Conservation (phyloP, 2,797 vertebrate genomes). For the Onychomys torridus region DNA sequence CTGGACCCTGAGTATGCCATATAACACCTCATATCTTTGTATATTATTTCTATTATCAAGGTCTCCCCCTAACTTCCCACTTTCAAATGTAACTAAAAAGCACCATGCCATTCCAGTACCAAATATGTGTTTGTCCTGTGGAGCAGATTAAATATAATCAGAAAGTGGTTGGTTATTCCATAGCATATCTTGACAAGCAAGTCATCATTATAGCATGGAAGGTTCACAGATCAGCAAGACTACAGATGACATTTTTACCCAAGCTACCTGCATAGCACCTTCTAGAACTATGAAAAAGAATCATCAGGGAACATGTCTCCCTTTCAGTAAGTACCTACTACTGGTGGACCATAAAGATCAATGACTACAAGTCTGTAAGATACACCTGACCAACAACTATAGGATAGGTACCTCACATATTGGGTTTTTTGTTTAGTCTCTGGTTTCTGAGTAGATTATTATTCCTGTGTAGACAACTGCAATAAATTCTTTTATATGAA, state of each 20-base stretch:
- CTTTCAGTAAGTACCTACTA: neutral
- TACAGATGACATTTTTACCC: neutral
- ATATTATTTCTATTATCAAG: neutral
- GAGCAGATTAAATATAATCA: neutral
- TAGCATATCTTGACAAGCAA: neutral
- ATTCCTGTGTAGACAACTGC: neutral
- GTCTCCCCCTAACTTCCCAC: neutral
- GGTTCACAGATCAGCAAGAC: too few relatives aligned
- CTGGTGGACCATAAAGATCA: too few relatives aligned
- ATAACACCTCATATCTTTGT: neutral
- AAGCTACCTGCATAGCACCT: neutral
- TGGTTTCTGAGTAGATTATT: neutral
- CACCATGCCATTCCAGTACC: neutral
- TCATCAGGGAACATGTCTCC: neutral
- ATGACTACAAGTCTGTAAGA: neutral
- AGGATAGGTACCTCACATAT: neutral
- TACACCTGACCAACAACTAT: neutral
- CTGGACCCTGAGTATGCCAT: too few relatives aligned
- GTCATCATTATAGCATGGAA: neutral
- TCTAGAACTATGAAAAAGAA: neutral
- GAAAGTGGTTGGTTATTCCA: neutral
- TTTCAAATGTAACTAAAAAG: neutral
- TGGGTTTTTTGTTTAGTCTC: neutral
- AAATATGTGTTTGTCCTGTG: neutral
- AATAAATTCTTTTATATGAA: neutral